Conservation (phyloP, 1,140 invertebrate species). For the Tetramorium alpestre region DNA sequence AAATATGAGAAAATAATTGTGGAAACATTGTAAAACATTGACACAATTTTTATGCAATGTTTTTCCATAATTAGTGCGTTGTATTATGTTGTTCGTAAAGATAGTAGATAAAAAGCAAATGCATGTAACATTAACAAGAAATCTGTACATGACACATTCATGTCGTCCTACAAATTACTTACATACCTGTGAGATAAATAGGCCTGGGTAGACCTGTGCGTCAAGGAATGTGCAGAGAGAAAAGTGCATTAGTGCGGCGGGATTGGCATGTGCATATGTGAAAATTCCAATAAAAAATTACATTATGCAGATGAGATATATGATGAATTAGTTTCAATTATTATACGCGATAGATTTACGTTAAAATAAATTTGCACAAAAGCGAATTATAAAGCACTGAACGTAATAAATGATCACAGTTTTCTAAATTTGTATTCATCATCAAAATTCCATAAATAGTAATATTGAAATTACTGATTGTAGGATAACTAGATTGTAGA, state of each 20-base stretch:
- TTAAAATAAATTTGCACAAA: slow-evolving; percentile 13
- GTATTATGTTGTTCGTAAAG: background rate
- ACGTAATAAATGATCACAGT: background rate
- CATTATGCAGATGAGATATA: slow-evolving; percentile 32
- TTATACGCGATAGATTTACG: slow-evolving; percentile 8
- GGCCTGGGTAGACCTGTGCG: slow-evolving; percentile 73
- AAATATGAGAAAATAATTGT: background rate
- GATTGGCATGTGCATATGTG: slow-evolving; percentile 40
- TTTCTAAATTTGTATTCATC: background rate
- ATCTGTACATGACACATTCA: background rate
- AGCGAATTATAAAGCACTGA: background rate
- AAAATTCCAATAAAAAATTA: slow-evolving; percentile 17
- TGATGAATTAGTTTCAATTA: background rate
- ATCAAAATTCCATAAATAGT: background rate
- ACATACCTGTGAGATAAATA: slow-evolving; percentile 76
- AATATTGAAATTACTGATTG: background rate
- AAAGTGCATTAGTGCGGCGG: slow-evolving; percentile 75
- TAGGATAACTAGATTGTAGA: background rate
- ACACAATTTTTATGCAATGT: background rate
- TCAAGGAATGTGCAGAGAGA: slow-evolving; percentile 71
- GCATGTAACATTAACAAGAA: background rate
- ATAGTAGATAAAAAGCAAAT: background rate
- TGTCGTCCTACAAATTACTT: slow-evolving; percentile 22
- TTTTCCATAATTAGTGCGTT: background rate
- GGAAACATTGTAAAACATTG: no score